A percentile compares a stretch with the other conserved stretches of the same genome.
Evolutionary conservation across 2,113 vertebrate genomes (phyloP).

Genomic region (Merops nubicus): DNA sequence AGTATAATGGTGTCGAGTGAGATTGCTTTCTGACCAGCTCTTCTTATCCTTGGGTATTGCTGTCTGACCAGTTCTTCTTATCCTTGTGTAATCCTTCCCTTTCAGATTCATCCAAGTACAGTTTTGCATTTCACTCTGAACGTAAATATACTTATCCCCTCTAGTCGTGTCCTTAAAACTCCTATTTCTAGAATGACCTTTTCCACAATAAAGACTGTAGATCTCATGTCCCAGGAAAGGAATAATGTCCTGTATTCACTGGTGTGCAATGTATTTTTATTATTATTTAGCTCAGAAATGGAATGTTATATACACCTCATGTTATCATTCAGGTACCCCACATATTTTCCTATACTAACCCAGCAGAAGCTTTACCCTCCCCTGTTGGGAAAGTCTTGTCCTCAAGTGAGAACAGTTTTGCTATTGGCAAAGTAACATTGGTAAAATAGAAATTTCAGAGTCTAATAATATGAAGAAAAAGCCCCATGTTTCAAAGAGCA

Average conservation of each 20-base stretch:
- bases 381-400: not conserved
- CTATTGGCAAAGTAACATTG: not conserved
- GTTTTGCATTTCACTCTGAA: slow-evolving; percentile 2
- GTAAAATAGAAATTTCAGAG: not conserved
- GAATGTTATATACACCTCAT: not conserved
- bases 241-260: not conserved
- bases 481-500: not conserved
- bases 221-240: not conserved
- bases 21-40: not conserved
- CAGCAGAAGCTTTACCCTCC: not conserved
- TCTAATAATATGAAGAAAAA: not conserved
- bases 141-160: not conserved
- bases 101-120: not conserved
- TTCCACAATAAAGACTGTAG: not conserved
- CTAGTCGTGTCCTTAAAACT: not conserved
- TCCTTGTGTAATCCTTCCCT: not conserved
- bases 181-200: not conserved
- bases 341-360: not conserved
- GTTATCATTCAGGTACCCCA: not conserved
- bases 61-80: not conserved
- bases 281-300: not conserved
- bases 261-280: not conserved
- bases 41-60: not conserved
- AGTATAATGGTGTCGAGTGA: not conserved
- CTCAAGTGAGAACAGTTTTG: not conserved